phyloP scores from a whole-genome alignment of 2,888 invertebrate species.

The Prosapia bicincta region DNA sequence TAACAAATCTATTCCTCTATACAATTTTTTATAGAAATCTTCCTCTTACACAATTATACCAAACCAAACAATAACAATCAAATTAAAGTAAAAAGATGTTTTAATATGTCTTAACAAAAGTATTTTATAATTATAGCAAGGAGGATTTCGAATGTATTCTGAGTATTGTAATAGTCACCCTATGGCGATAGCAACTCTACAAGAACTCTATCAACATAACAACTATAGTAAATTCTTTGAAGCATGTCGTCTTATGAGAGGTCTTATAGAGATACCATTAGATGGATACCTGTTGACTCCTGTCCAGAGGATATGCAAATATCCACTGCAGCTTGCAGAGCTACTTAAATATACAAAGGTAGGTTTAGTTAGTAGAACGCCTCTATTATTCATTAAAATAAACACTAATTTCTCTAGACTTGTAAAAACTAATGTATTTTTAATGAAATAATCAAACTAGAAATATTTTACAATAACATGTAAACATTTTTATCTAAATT shows the following conservation, averaged over 20 bases:
- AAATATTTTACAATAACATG: too few relatives aligned
- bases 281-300: slow-evolving; percentile 84
- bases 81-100: too few relatives aligned
- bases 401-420: too few relatives aligned
- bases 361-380: too few relatives aligned
- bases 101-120: background rate
- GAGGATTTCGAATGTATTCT: slow-evolving; percentile 78
- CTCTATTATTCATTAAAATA: too few relatives aligned
- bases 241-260: slow-evolving; percentile 75
- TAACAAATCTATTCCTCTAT: too few relatives aligned
- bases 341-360: slow-evolving; percentile 69
- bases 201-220: slow-evolving; percentile 63
- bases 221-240: slow-evolving; percentile 73
- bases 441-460: too few relatives aligned
- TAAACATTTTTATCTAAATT: too few relatives aligned
- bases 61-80: too few relatives aligned
- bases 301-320: slow-evolving; percentile 86
- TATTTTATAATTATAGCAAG: slow-evolving; percentile 52
- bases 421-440: too few relatives aligned
- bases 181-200: slow-evolving; percentile 67
- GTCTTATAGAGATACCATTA: slow-evolving; percentile 77
- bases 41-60: too few relatives aligned
- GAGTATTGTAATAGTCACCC: slow-evolving; percentile 88
- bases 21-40: too few relatives aligned
- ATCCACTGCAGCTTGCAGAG: slow-evolving; percentile 80